Base-by-base conservation (phyloP, 2,888 invertebrate genomes). In the Ichneumoninae sp. region DNA sequence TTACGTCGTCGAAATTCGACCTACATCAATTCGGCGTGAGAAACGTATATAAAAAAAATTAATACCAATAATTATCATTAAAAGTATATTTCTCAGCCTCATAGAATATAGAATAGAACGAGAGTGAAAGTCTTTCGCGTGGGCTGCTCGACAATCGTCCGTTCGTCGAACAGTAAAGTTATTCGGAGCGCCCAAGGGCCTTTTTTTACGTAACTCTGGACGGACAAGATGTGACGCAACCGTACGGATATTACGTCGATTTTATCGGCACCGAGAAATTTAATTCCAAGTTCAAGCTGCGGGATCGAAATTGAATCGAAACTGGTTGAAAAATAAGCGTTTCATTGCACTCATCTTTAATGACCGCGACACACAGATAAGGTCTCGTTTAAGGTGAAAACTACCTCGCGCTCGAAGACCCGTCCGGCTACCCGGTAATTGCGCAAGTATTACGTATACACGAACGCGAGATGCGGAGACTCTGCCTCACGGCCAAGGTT, bases 401-500 rank as follows among this genome's bases (percentile, higher is more conserved):
- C 86, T 87, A 88, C 88, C 88, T 88, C 33, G 7, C 7, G 26
- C 30, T 19, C 87, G 80, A 78, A 69, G 76, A 83, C 85, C 83
- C 83, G 70, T 77, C 52, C 73, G 33, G 78, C 50, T 69, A 69
- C 79, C 22, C 60, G 7, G 33, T 54, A 52, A 79, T 89, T 90
- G 88, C 86, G 88, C 83, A 89, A 89, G 85, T 57, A 65, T 26
- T 54, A 52, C 22, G 69, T 74, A 7, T 19, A 19, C 63, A 13
- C 52, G 88, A 89, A 88, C 84, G 85, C 85, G 88, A 88, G 88
- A 89, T 88, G 87, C 88, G 86, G 87, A 86, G 87, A 83, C 83
- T 78, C 60, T 16, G 44, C 84, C 81, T 88, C 89, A 90, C 78
- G 90, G 91, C 87, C 91, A 91, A 87, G 91, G 91, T 89, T 88